Evolutionary conservation across 2,888 invertebrate genomes (phyloP).

Genomic region (Diadegma fenestrale): DNA sequence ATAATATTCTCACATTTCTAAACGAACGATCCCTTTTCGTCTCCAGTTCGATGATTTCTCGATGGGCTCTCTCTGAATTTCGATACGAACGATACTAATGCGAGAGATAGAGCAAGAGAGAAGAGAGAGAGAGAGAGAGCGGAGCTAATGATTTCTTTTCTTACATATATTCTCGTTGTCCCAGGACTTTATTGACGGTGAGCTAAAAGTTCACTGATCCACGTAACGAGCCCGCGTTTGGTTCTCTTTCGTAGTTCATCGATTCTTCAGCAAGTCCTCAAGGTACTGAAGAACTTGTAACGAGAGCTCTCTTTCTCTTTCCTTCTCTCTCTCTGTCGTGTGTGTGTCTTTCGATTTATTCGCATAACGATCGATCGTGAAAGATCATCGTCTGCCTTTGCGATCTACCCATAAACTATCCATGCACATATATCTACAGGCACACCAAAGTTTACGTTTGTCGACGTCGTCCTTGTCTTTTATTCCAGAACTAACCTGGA

Average conservation of each 20-base stretch:
- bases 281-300: conserved; percentile 58
- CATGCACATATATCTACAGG: neutral
- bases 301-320: conserved; percentile 59
- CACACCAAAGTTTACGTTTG: conserved; percentile 19
- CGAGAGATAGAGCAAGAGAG: conserved; percentile 9
- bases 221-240: conserved; percentile 49
- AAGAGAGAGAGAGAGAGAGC: conserved; percentile 2
- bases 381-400: conserved; percentile 77
- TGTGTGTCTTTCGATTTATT: conserved; percentile 58
- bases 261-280: conserved; percentile 56
- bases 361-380: conserved; percentile 79
- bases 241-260: conserved; percentile 35
- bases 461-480: conserved; percentile 28
- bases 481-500: conserved; percentile 17
- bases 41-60: neutral
- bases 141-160: neutral
- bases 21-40: neutral
- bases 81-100: conserved; percentile 1
- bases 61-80: conserved; percentile 21
- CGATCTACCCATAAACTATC: conserved; percentile 76
- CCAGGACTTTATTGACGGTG: conserved; percentile 53
- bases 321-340: neutral
- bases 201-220: conserved; percentile 68
- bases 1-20: conserved; percentile 50
- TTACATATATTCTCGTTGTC: conserved; percentile 17